Conservation (phyloP, 92 coral and sea anemone genomes). For the Umimayanthus chanpuru region DNA sequence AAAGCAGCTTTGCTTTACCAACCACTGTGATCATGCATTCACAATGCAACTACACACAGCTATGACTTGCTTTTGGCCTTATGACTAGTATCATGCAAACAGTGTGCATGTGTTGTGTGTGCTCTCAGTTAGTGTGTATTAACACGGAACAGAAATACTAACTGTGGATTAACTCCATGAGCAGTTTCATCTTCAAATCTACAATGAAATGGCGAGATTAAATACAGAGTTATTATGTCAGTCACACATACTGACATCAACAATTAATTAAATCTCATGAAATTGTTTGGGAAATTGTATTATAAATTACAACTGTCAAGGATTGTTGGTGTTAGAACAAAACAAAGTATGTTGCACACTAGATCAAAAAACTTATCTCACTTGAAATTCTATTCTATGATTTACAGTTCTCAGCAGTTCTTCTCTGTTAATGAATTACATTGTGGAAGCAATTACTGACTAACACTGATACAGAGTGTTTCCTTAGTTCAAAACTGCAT, state of each 20-base stretch:
- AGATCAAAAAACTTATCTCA: too few species aligned
- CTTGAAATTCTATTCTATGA: too few species aligned
- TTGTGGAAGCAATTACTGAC: too few species aligned
- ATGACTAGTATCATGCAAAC: constrained; percentile 1
- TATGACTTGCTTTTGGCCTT: background rate
- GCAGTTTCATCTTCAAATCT: constrained; percentile 73
- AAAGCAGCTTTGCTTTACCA: background rate
- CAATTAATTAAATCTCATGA: background rate
- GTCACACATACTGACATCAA: background rate
- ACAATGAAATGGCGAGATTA: constrained; percentile 57
- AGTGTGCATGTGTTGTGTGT: constrained; percentile 13
- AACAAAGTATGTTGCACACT: background rate
- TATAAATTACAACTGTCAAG: background rate
- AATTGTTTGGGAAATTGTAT: background rate
- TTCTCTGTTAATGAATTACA: too few species aligned
- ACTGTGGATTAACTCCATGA: constrained; percentile 80
- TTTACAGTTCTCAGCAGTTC: too few species aligned
- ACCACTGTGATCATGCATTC: background rate
- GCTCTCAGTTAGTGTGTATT: constrained; percentile 36
- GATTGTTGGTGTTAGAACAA: background rate
- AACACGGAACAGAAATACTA: constrained; percentile 59
- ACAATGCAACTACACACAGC: background rate
- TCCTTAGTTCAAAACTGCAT: too few species aligned
- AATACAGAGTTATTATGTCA: constrained; percentile 15
- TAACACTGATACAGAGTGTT: too few species aligned